Base-by-base conservation (phyloP, 2,888 invertebrate genomes). In the Agrotis segetum region DNA sequence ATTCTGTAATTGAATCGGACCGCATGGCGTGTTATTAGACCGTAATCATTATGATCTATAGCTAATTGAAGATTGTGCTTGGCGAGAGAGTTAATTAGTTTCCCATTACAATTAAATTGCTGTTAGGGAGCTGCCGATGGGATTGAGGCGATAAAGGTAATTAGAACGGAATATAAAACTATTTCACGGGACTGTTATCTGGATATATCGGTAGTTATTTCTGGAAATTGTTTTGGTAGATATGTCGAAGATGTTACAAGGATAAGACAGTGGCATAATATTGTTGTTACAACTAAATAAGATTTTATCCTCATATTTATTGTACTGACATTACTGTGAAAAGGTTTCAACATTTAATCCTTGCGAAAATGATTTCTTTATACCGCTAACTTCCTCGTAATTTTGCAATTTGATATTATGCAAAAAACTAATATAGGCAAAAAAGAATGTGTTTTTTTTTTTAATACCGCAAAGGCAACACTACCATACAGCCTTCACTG, bases 81-180 rank as follows among this genome's bases (percentile, higher is more conserved):
- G 77, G 81, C 78, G 79, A 81, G 71, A 74, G 79, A 87, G 85
- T 89, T 91, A 90, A 90, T 92, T 90, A 90, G 87, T 90, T 91
- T 90, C 91, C 90, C 90, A 91, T 92, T 91, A 88, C 88, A 90
- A 90, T 92, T 91, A 89, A 90, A 91, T 89, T 89, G 88, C 87
- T 85, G 87, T 89, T 89, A 88, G 85, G 86, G 83, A 80, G 82
- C 83, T 87, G 83, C 85, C 81, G 84, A 81, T 84, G 86, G 85
- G 86, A 82, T 77, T 76, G 85, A 82, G 74, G 71, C 77, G 87
- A 90, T 92, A 88, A 88, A 88, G 76, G 88, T 86, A 88, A 91
- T 94, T 92, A 92, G 83, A 87, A 82, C 81, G 79, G 83, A 78
- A 82, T 87, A 85, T 81, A 82, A 85, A 84, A 82, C 76, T 68